Evolutionary conservation across 2,888 invertebrate species (phyloP).

Genomic region (Rugalucina vietnamica): DNA sequence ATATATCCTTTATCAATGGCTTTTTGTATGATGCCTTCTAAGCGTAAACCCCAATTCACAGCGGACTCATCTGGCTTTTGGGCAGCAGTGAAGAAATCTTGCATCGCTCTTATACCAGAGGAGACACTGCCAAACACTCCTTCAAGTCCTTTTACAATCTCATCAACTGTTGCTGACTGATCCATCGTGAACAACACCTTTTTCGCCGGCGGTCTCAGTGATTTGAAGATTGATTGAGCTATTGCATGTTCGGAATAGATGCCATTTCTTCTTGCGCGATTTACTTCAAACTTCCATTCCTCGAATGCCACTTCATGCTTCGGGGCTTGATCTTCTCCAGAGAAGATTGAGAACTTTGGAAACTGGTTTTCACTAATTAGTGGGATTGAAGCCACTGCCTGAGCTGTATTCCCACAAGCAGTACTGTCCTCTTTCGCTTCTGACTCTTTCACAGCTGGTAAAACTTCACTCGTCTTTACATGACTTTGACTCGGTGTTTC

Average conservation of each 20-base stretch:
- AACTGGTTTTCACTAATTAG: too few species aligned
- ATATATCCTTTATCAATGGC: not conserved
- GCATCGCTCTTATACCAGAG: not conserved
- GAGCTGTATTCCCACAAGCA: too few species aligned
- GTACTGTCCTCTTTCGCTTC: too few species aligned
- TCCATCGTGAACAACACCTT: not conserved
- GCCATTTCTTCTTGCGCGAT: not conserved
- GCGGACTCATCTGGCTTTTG: not conserved
- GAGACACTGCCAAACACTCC: not conserved
- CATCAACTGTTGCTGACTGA: not conserved
- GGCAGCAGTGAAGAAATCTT: not conserved
- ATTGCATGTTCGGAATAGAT: not conserved
- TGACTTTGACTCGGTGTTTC: too few species aligned
- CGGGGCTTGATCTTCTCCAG: not conserved
- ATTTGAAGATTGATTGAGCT: not conserved
- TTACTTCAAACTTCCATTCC: not conserved
- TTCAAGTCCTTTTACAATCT: not conserved
- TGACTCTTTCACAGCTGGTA: too few species aligned
- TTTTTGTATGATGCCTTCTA: not conserved
- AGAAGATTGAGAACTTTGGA: not conserved
- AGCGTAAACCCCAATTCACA: not conserved
- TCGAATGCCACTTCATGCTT: not conserved
- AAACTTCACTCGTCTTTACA: too few species aligned
- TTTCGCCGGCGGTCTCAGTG: not conserved
- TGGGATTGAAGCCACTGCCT: too few species aligned